Conservation (phyloP, 2,888 invertebrate species). For the Hirtodrosophila confusa region DNA sequence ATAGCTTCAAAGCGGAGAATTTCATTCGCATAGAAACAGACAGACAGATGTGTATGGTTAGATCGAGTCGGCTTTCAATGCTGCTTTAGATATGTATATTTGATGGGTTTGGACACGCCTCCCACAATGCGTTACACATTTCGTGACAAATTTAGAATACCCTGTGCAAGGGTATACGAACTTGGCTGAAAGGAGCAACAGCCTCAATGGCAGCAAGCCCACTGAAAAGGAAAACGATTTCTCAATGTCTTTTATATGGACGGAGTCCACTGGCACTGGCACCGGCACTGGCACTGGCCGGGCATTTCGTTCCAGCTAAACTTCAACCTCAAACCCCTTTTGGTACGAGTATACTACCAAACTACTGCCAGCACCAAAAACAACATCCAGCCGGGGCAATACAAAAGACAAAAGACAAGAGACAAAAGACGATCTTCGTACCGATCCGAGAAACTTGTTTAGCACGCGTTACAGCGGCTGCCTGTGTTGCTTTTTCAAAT, state of each 20-base stretch:
- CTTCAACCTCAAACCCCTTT: constrained; percentile 36
- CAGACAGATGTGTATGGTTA: too few relatives aligned
- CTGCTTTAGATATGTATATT: too few relatives aligned
- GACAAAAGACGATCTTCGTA: constrained; percentile 65
- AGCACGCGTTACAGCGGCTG: constrained; percentile 82
- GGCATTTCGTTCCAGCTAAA: constrained; percentile 14
- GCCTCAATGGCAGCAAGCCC: constrained; percentile 36
- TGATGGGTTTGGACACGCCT: too few relatives aligned
- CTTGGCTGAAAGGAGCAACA: constrained; percentile 56
- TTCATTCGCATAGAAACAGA: too few relatives aligned
- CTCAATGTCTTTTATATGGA: constrained; percentile 80
- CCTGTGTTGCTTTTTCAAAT: constrained; percentile 78
- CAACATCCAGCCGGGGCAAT: constrained; percentile 18
- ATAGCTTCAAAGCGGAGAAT: too few relatives aligned
- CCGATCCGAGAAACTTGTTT: constrained; percentile 77
- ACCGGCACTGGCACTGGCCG: neutral
- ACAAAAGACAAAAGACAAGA: constrained; percentile 42
- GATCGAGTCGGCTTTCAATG: too few relatives aligned
- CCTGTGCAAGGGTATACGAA: neutral
- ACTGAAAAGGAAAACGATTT: constrained; percentile 78
- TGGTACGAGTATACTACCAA: neutral
- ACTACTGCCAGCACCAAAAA: constrained; percentile 14
- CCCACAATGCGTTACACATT: too few relatives aligned
- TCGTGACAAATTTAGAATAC: too few relatives aligned
- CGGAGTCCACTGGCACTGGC: constrained; percentile 6